Conservation (phyloP, 2,113 vertebrate genomes). For the Grantiella picta region DNA sequence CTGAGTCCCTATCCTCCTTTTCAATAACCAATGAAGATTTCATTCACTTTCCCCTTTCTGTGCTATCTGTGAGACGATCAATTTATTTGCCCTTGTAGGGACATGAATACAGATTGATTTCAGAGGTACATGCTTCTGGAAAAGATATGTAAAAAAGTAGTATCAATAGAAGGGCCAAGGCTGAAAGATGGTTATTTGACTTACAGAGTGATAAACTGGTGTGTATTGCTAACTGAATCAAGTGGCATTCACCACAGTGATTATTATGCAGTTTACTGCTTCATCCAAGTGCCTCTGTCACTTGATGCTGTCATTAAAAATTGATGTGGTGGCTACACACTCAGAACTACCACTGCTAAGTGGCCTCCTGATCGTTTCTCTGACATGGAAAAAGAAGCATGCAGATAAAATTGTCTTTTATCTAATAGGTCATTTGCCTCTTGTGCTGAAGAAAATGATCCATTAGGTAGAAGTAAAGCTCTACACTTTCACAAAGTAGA, state of each 20-base stretch:
- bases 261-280: neutral
- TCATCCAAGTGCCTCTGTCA: neutral
- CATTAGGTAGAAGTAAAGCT: neutral
- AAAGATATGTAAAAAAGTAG: neutral
- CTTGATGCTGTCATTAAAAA: neutral
- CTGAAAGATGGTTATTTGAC: neutral
- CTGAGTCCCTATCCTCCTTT: neutral
- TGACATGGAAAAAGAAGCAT: neutral
- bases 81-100: neutral
- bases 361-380: neutral
- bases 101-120: neutral
- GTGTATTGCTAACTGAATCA: neutral
- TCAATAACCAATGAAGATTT: neutral
- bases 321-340: rapidly evolving
- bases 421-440: neutral
- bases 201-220: neutral
- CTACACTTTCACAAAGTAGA: neutral
- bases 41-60: neutral
- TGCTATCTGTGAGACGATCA: neutral
- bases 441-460: neutral
- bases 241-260: too few species aligned
- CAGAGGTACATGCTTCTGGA: neutral
- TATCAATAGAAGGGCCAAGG: neutral
- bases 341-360: neutral
- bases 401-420: neutral